Percentiles rank a stretch among this genome's conserved stretches.
phyloP scores from a whole-genome alignment of 23 tunicate species.

The Botrylloides violaceus region DNA sequence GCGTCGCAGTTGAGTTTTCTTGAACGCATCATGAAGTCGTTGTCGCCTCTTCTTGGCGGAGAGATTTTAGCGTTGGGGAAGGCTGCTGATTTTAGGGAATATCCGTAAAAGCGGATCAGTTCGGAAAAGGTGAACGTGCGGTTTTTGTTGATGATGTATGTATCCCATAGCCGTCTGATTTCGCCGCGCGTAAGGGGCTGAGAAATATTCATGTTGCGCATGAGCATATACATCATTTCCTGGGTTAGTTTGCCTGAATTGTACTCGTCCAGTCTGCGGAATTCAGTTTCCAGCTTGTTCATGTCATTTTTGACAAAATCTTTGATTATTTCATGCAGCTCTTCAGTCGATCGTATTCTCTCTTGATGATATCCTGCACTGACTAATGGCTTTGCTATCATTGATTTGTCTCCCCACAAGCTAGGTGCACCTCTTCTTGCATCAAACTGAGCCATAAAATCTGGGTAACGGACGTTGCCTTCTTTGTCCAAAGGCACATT shows the following conservation, averaged over 20 bases:
- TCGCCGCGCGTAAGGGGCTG: constrained; percentile 86
- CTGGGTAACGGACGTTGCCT: constrained; percentile 80
- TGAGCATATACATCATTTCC: constrained; percentile 86
- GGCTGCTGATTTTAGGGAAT: constrained; percentile 90
- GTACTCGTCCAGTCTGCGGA: constrained; percentile 78
- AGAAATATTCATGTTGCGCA: constrained; percentile 66
- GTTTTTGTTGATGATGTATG: constrained; percentile 86
- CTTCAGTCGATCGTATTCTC: constrained; percentile 36
- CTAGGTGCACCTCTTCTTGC: constrained; percentile 86
- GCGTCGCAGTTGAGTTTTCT: constrained; percentile 87
- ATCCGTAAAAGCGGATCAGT: constrained; percentile 89
- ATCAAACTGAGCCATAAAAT: constrained; percentile 97
- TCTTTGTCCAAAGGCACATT: constrained; percentile 83
- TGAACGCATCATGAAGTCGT: constrained; percentile 89
- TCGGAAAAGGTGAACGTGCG: constrained; percentile 72
- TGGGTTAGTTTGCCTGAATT: constrained; percentile 86
- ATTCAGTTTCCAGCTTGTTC: constrained; percentile 79
- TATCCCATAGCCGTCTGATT: constrained; percentile 78
- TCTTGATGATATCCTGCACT: not conserved
- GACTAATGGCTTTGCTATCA: constrained; percentile 15
- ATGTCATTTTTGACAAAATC: constrained; percentile 75
- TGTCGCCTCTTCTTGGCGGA: constrained; percentile 95
- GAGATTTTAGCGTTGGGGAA: constrained; percentile 95
- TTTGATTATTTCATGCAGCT: constrained; percentile 58
- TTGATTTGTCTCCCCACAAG: constrained; percentile 89